Evolutionary conservation across 2,888 invertebrate species (phyloP).

Genomic region (Melangyna quadrimaculata): DNA sequence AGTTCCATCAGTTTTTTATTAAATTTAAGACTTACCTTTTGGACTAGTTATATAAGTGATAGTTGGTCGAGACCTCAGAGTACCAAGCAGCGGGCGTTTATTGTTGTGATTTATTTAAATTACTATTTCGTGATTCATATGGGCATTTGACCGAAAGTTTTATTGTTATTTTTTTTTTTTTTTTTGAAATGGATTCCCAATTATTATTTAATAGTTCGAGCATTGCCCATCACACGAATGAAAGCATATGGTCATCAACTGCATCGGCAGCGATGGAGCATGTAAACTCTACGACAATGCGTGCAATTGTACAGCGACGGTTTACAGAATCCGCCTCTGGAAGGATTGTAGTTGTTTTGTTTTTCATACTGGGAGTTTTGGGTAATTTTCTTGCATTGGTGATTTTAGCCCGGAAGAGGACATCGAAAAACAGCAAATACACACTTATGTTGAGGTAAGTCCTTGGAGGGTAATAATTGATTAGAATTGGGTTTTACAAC

Average conservation of each 20-base stretch:
- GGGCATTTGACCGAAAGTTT: constrained; percentile 27
- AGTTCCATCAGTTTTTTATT: constrained; percentile 15
- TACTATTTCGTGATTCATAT: constrained; percentile 8
- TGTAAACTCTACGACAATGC: neutral
- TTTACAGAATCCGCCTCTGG: neutral
- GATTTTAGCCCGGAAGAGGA: constrained; percentile 87
- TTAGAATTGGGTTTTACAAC: no score
- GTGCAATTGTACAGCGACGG: constrained; percentile 1
- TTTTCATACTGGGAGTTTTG: constrained; percentile 84
- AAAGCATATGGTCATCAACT: constrained; percentile 16
- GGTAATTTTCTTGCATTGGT: constrained; percentile 90
- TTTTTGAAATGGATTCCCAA: constrained; percentile 55
- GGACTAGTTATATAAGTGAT: constrained; percentile 34
- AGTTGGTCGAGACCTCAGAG: constrained; percentile 1
- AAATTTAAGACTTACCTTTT: constrained; percentile 4
- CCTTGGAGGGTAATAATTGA: no score
- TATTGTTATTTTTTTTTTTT: no score
- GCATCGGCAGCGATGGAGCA: neutral
- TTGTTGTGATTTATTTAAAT: neutral
- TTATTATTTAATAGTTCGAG: constrained; percentile 31
- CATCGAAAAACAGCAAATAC: constrained; percentile 90
- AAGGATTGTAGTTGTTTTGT: constrained; percentile 42
- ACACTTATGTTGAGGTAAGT: constrained; percentile 84
- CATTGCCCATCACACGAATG: neutral
- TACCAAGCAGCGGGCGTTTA: neutral